Evolutionary conservation across 2,797 vertebrate species (phyloP).

Genomic region (Pangasius djambal): DNA sequence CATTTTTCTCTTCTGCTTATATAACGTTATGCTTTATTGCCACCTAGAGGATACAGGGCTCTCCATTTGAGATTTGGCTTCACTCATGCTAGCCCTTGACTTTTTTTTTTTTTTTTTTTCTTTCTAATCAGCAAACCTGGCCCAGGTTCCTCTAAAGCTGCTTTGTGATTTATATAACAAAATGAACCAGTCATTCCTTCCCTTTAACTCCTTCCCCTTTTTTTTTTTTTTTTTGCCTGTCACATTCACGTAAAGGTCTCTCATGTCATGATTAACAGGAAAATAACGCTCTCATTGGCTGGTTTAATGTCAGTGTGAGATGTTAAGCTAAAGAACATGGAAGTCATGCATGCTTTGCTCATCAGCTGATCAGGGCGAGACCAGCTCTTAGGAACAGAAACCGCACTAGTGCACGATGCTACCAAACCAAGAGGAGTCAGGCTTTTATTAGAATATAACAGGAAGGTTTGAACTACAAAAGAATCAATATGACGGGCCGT

Average conservation of each 20-base stretch:
- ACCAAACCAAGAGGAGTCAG: neutral
- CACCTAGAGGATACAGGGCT: neutral
- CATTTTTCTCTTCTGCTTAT: neutral
- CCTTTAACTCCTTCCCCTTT: too few relatives aligned
- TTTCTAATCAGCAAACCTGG: neutral
- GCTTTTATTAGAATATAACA: neutral
- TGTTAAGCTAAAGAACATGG: too few relatives aligned
- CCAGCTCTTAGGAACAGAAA: neutral
- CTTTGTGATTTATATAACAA: neutral
- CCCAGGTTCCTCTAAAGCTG: neutral
- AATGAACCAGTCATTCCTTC: too few relatives aligned
- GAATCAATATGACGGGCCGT: neutral
- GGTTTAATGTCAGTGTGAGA: too few relatives aligned
- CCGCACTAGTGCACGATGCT: neutral
- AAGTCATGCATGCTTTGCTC: too few relatives aligned
- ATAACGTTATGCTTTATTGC: neutral
- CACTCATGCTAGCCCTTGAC: too few relatives aligned
- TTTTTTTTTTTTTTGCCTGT: neutral
- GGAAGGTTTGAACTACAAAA: neutral
- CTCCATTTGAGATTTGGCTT: neutral
- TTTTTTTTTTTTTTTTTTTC: neutral
- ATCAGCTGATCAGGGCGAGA: neutral
- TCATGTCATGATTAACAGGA: too few relatives aligned
- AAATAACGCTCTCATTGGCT: too few relatives aligned
- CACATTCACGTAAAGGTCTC: neutral